Base-by-base conservation (phyloP, 2,797 vertebrate genomes). In the Echeneis naucrates region DNA sequence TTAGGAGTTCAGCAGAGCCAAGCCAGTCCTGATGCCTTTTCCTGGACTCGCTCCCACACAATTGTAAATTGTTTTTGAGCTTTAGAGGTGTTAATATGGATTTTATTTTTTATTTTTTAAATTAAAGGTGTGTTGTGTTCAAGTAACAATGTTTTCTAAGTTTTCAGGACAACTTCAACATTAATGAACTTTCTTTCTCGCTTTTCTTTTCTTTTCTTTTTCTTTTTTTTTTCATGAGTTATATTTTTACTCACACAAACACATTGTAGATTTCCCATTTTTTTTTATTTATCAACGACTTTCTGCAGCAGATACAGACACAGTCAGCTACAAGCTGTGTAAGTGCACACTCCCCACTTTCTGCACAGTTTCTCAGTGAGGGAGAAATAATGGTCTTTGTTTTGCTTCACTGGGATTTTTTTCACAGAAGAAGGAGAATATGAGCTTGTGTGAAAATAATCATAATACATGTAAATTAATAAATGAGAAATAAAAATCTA, bases 1-100 rank as follows among this genome's bases (percentile, higher is more conserved):
- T 87, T 85, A 82, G 66, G 51, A 81, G 67, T 75, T 87, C 37
- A 77, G 44, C 1, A 14, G 62, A 75, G 69, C 76, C 75, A 78
- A 74, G 57, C 26, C 8, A 61, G 55, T 44, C 54, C 47, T 66
- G 62, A 81, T 61, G 69, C 66, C 26, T 59, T 35, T 62, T 62
- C 56, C 44, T 64, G 56, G 63, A 75, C 5, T 40, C 19, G 11
- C 9, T 51, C 66, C 69, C 55, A 40, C n/a, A 45, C 65, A n/a
- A 68, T 10, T 63, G 45, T 24, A 4, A 50, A 42, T 14, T 14
- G 55, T 27, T 30, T 30, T 30, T 30, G 30, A 30, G 30, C 6
- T 30, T 30, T 30, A 6, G 6, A n/a, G n/a, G n/a, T n/a, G n/a
- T n/a, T n/a, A n/a, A n/a, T n/a, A n/a, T n/a, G 30, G 3, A 30